Evolutionary conservation across 2,113 vertebrate genomes (phyloP).

Genomic region (Alaudala cheleensis): DNA sequence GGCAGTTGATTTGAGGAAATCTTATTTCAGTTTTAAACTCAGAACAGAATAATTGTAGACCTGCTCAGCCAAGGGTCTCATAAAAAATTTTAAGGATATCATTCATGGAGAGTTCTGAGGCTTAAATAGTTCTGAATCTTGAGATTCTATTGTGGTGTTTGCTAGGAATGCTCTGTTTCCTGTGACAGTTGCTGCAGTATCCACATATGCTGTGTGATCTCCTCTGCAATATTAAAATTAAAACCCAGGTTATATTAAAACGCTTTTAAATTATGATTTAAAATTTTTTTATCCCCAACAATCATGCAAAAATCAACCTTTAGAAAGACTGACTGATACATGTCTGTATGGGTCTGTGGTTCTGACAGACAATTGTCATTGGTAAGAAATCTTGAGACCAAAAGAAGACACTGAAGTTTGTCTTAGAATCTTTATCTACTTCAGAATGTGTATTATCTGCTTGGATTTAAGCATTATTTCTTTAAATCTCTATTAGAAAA

Average conservation of each 20-base stretch:
- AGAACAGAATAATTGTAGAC: constrained; percentile 17
- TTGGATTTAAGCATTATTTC: background rate
- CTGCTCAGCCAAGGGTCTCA: background rate
- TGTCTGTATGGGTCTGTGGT: background rate
- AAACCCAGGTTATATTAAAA: background rate
- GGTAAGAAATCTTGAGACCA: background rate
- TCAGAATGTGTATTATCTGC: background rate
- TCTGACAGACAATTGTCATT: background rate
- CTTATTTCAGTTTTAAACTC: constrained; percentile 63
- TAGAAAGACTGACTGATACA: background rate
- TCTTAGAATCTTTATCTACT: background rate
- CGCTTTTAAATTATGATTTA: background rate
- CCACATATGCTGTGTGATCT: background rate
- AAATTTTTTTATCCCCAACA: background rate
- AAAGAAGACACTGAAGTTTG: background rate
- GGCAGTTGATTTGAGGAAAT: constrained; percentile 57
- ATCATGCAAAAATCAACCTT: background rate
- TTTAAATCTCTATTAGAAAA: background rate
- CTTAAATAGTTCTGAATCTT: background rate
- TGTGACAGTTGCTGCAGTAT: background rate
- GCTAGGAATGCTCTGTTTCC: background rate
- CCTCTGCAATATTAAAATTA: background rate
- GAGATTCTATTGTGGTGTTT: background rate
- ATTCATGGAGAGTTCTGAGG: background rate
- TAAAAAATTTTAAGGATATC: constrained; percentile 16